Conservation (phyloP, 2,797 vertebrate species). For the Caiman crocodilus region DNA sequence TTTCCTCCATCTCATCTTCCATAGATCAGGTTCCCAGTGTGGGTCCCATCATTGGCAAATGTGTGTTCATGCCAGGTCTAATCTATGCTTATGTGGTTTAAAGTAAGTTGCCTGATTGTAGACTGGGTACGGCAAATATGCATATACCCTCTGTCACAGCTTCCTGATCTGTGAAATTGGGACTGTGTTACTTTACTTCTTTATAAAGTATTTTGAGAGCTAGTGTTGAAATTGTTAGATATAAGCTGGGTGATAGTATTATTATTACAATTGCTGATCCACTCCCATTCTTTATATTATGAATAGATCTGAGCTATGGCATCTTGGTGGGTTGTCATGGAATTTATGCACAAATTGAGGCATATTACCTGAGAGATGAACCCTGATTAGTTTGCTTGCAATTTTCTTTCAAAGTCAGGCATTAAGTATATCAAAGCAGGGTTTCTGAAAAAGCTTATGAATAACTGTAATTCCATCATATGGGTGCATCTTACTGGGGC, state of each 20-base stretch:
- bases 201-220: neutral
- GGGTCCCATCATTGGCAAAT: too few species aligned
- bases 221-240: neutral
- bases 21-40: too few species aligned
- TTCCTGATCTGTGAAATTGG: neutral
- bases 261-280: neutral
- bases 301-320: neutral
- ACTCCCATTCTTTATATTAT: neutral
- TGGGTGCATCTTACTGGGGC: neutral
- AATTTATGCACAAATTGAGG: neutral
- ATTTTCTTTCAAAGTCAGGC: neutral
- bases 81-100: too few species aligned
- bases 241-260: neutral
- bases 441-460: too few species aligned
- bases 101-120: too few species aligned
- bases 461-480: too few species aligned
- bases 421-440: too few species aligned
- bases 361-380: neutral
- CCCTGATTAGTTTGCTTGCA: neutral
- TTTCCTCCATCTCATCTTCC: too few species aligned
- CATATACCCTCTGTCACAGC: neutral
- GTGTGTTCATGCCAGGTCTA: too few species aligned
- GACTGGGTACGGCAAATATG: too few species aligned
- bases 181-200: neutral
- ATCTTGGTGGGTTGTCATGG: slow-evolving; percentile 3